Evolutionary conservation across 1,140 invertebrate genomes (phyloP), one percentile per base, ranked within the genome.

Genomic region (Brachionus rotundiformis): DNA sequence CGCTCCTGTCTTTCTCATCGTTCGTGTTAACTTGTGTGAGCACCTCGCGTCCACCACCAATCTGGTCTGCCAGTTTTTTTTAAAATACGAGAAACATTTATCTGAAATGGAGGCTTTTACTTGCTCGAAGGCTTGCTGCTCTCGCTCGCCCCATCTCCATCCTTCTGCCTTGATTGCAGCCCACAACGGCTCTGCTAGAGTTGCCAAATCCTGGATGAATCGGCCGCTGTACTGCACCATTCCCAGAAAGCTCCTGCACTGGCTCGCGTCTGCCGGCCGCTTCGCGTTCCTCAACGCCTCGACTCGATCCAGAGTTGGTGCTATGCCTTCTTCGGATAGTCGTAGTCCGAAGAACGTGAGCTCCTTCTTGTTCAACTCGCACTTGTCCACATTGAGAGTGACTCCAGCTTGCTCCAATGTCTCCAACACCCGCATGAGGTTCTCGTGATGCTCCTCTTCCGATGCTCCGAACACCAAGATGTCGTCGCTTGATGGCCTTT

Each of bases 341-440:
- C 84, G 83, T 77, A 87, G 85, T 3, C 88, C 88, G 16, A 87
- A 75, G 83, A 85, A 87, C 65, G 83, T 84, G 0, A 86, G 82
- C 82, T 83, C 83, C 71, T 65, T 79, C 31, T 83, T 76, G 68
- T 83, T 82, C 80, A 87, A 86, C 23, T 84, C 47, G 83, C 87
- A 85, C 83, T 89, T 89, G 39, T 85, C 83, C 29, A 82, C 84
- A 59, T 87, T 88, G 0, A 88, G 41, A 29, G 47, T 84, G 8
- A 87, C 25, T 16, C 84, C 83, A 47, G 83, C 76, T 63, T 84
- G 73, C 39, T 82, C 8, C 6, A 87, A 82, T n/a, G 47, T 54
- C 16, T 54, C 47, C 16, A 54, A 54, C 47, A 85, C 84, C 61
- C 83, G 68, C 13, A 82, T 63, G 4, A 87, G 54, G 27, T 83